Percentiles rank a stretch among this genome's conserved stretches.
These are phyloP conservation scores for Apodemia duryi DNA, from an alignment of 2,888 invertebrate species.

Conservation along the genomic window DNA sequence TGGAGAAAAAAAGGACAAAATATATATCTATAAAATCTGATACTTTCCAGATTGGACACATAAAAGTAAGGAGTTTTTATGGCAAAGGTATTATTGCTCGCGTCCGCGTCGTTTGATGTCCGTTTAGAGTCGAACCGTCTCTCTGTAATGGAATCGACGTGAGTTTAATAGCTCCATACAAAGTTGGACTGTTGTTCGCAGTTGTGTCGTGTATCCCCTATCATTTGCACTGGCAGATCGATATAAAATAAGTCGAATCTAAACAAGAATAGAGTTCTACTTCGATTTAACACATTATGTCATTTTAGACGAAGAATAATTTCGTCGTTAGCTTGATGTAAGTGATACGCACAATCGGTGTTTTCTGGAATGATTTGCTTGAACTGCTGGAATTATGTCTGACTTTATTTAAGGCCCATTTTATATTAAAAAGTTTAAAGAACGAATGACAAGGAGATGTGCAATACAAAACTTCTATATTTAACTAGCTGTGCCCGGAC, in stretches of 20 bases:
- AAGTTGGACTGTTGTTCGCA: conserved; percentile 12
- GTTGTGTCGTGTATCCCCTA: not conserved
- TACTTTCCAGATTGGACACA: not conserved
- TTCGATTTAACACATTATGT: not conserved
- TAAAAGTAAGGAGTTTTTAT: conserved; percentile 13
- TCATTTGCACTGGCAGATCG: not conserved
- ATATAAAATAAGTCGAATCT: not conserved
- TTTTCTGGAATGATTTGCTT: too few species aligned
- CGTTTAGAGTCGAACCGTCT: conserved; percentile 6
- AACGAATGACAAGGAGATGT: too few species aligned
- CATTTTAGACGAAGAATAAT: too few species aligned
- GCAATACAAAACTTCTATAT: too few species aligned
- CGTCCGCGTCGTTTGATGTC: conserved; percentile 13
- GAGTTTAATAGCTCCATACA: conserved; percentile 10
- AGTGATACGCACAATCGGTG: too few species aligned
- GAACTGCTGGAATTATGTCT: too few species aligned
- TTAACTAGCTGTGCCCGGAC: too few species aligned
- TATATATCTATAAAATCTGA: not conserved
- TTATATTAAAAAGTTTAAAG: too few species aligned
- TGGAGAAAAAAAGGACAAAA: too few species aligned
- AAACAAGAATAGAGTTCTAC: not conserved
- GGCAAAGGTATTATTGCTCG: conserved; percentile 3
- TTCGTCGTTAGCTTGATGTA: too few species aligned
- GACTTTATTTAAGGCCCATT: too few species aligned
- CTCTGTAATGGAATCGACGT: conserved; percentile 13